phyloP scores from a whole-genome alignment of 1,140 invertebrate species.

The Drosophila nasuta region DNA sequence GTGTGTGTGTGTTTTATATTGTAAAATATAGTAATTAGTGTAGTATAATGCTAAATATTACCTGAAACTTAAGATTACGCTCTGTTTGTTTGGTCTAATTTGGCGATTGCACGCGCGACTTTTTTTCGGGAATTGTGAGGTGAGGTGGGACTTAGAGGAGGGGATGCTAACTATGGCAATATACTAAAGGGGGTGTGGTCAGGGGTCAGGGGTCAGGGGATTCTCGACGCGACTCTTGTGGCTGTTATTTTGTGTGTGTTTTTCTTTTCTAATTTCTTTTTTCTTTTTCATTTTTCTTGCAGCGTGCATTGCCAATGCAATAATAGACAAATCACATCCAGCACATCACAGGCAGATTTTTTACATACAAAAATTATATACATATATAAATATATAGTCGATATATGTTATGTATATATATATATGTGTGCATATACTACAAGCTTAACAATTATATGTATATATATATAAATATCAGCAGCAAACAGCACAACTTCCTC shows the following conservation, averaged over 20 bases:
- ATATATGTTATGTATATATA: slow-evolving; percentile 21
- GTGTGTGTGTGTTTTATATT: neutral
- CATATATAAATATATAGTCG: slow-evolving; percentile 11
- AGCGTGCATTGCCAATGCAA: slow-evolving; percentile 56
- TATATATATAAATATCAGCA: slow-evolving; percentile 51
- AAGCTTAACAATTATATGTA: slow-evolving; percentile 24
- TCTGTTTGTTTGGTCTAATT: slow-evolving; percentile 75
- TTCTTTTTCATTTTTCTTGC: slow-evolving; percentile 16
- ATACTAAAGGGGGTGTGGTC: neutral
- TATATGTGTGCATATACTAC: slow-evolving; percentile 25
- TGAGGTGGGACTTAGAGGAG: neutral
- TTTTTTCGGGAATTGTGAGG: neutral
- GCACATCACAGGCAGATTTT: slow-evolving; percentile 80
- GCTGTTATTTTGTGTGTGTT: slow-evolving; percentile 1
- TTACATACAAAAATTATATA: slow-evolving; percentile 45
- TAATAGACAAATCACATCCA: slow-evolving; percentile 79
- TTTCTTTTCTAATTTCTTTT: neutral
- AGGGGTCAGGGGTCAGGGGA: neutral
- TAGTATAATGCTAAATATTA: slow-evolving; percentile 42
- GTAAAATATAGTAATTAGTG: neutral
- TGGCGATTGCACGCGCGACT: slow-evolving; percentile 25
- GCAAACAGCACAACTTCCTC: slow-evolving; percentile 22
- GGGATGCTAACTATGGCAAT: slow-evolving; percentile 9
- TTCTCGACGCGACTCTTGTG: slow-evolving; percentile 6
- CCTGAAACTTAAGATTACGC: slow-evolving; percentile 77